Evolutionary conservation across 2,797 vertebrate species (phyloP).

Genomic region (Mormyrus hasselquistii): DNA sequence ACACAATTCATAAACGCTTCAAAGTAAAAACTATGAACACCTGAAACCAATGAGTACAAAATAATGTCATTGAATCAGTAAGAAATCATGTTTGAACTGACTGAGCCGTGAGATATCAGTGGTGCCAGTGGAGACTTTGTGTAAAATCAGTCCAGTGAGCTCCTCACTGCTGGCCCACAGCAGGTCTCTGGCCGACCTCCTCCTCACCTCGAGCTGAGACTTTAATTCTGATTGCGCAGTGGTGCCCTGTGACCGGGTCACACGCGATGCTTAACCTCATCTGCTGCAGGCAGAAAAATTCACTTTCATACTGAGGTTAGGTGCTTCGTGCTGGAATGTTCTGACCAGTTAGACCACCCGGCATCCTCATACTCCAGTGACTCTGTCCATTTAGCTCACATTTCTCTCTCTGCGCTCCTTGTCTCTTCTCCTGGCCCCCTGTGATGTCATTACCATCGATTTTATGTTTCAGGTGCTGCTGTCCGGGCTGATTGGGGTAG

Average conservation of each 20-base stretch:
- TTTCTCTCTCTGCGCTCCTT: background rate
- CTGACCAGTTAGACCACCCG: background rate
- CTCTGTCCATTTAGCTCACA: background rate
- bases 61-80: background rate
- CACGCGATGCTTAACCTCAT: background rate
- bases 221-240: background rate
- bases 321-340: background rate
- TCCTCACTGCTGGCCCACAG: background rate
- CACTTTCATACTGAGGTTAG: background rate
- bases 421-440: constrained; percentile 5
- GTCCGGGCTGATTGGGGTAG: constrained; percentile 91
- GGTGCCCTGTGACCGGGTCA: background rate
- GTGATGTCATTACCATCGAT: background rate
- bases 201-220: background rate
- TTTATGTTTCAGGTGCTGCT: constrained; percentile 77
- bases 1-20: background rate
- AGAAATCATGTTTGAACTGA: background rate
- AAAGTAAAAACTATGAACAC: background rate
- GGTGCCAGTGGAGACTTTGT: background rate
- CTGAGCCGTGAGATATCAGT: background rate
- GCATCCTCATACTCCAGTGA: background rate
- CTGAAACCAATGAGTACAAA: background rate
- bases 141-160: background rate
- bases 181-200: background rate
- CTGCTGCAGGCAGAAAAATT: background rate